Base-by-base conservation (phyloP, 53 echinoderm and acorn worm species). In the Temnopleurus reevesii region DNA sequence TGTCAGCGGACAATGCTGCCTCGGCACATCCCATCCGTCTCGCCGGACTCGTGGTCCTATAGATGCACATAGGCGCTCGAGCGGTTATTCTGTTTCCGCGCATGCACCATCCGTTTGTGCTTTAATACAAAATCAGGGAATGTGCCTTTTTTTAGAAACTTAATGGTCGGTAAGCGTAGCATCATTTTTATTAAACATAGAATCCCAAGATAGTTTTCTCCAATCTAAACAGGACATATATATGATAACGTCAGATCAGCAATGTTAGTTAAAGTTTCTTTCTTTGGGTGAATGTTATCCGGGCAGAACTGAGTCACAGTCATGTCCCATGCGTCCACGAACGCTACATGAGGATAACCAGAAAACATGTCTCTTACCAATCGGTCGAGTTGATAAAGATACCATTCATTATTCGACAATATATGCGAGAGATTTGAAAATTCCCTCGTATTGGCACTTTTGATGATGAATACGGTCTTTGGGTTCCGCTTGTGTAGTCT, bases 271-370 rank as follows among this genome's bases (percentile, higher is more conserved):
- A 60, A 35, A 17, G 53, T 53, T 43, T n/a, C 12, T 34, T 9
- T 26, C 24, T 13, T 34, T 27, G 86, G 86, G 21, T 85, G 86
- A 7, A 85, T 46, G 27, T 4, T 43, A 60, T 85, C 86, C 9
- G 28, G 45, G 26, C 18, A 8, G 13, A 85, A 85, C 15, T 85
- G 86, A 15, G 45, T 23, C 25, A 60, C 86, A 3, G 86, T 60
- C 46, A 85, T 85, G 9, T 87, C 88, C 88, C 88, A 87, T 4
- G 36, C 71, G 46, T 87, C 88, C 18, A 87, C 51, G 4, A 87
- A 49, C 17, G 8, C 88, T 15, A 87, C 49, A 49, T 87, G 27
- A 0, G 88, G 71, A 33, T 66, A 71, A 71, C 34, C 36, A 21
- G 71, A 26, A 34, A 87, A 87, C 7, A 51, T 51, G 49, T 87